These are phyloP conservation scores for Ophraella communa DNA, from an alignment of 2,888 invertebrate species.

Conservation along the genomic window DNA sequence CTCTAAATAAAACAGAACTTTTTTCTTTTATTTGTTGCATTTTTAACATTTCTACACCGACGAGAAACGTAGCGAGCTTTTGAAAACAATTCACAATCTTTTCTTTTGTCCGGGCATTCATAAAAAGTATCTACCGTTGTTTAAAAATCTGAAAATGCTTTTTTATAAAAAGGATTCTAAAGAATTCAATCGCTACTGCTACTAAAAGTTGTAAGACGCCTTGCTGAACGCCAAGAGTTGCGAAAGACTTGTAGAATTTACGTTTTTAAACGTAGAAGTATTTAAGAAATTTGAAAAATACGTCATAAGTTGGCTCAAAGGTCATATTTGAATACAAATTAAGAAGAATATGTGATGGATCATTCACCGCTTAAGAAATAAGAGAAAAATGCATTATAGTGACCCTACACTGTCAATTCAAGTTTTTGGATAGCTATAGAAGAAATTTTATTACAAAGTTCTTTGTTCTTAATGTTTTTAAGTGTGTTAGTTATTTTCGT, in stretches of 20 bases:
- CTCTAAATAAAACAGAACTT: too few relatives aligned
- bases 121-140: conserved; percentile 47
- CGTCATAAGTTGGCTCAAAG: too few relatives aligned
- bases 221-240: conserved; percentile 12
- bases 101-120: conserved; percentile 48
- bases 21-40: neutral
- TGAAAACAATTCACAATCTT: conserved; percentile 55
- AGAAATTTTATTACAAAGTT: too few relatives aligned
- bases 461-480: too few relatives aligned
- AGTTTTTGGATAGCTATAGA: too few relatives aligned
- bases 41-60: neutral
- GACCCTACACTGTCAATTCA: too few relatives aligned
- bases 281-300: conserved; percentile 19
- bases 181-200: conserved; percentile 56
- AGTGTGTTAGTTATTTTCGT: too few relatives aligned
- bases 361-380: too few relatives aligned
- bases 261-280: conserved; percentile 30
- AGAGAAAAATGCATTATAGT: too few relatives aligned
- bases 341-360: too few relatives aligned
- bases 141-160: conserved; percentile 45
- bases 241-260: conserved; percentile 25
- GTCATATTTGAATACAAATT: too few relatives aligned
- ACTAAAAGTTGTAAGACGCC: conserved; percentile 21
- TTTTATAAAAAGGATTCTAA: conserved; percentile 56
- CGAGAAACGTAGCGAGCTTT: conserved; percentile 8